phyloP scores from a whole-genome alignment of 2,797 vertebrate genomes.

The Crenichthys baileyi region DNA sequence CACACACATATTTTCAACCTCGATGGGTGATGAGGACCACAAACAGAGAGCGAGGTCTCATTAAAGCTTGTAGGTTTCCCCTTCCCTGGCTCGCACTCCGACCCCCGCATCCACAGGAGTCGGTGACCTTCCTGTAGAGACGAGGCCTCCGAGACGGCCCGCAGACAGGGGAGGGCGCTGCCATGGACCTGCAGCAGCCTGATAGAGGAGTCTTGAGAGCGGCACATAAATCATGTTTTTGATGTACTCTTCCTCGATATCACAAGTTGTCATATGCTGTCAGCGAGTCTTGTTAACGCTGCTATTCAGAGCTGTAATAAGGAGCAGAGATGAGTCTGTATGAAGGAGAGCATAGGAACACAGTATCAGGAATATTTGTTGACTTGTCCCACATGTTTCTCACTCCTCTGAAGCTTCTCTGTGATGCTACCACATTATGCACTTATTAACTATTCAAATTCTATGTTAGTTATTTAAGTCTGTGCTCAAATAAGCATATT shows the following conservation, averaged over 20 bases:
- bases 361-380: conserved; percentile 50
- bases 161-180: conserved; percentile 57
- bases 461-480: conserved; percentile 64
- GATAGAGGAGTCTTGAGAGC: conserved; percentile 71
- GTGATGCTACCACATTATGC: conserved; percentile 38
- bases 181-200: conserved; percentile 61
- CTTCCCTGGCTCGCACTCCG: conserved; percentile 63
- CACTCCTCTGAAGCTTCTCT: conserved; percentile 25
- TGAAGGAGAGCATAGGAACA: conserved; percentile 60
- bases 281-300: conserved; percentile 74
- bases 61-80: conserved; percentile 73
- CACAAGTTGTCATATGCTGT: conserved; percentile 77
- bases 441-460: conserved; percentile 45
- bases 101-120: conserved; percentile 72
- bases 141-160: conserved; percentile 57
- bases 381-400: conserved; percentile 33
- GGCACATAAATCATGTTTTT: conserved; percentile 79
- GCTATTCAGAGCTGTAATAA: conserved; percentile 75
- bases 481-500: conserved; percentile 68
- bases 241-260: conserved; percentile 75
- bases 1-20: conserved; percentile 53
- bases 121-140: conserved; percentile 75
- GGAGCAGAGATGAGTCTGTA: conserved; percentile 64
- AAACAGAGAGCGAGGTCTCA: conserved; percentile 72
- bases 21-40: conserved; percentile 59